Evolutionary conservation across 1,140 invertebrate genomes (phyloP), one percentile per base, ranked within the genome.

Genomic region (Brachionus angularis): DNA sequence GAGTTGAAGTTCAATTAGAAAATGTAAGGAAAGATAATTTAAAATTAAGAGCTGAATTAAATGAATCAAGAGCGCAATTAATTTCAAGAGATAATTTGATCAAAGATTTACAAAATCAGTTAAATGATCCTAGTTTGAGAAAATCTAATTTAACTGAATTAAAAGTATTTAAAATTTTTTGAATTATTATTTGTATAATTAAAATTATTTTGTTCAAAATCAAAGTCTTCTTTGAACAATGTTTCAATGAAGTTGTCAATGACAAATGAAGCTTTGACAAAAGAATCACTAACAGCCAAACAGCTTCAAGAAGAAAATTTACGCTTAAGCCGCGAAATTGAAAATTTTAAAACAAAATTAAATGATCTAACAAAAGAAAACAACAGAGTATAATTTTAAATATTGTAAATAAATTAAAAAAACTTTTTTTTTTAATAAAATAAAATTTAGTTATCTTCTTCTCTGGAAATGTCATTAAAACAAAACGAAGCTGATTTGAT

Each of bases 11-110:
- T 58, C 53, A 58, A 7, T 31, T 58, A 14, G 53, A 58, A 58
- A 58, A 58, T 58, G 53, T 58, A 23, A 58, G 53, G 39, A 58
- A 29, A 58, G 53, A 58, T 25, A 58, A 58, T 23, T 36, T 58
- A 8, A 31, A 58, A 39, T n/a, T 58, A 25, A 58, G 53, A 58
- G 53, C 53, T 8, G 53, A 58, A 39, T 23, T 58, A 58, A 58
- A 58, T 39, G 53, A 58, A 29, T 23, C 8, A 39, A n/a, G 53
- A 58, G 36, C 53, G 4, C 27, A 39, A n/a, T 12, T 58, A 23
- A 58, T 58, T 39, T 58, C 53, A 3, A 36, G 53, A 12, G 53
- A 58, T 29, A 58, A 58, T 36, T 23, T 58, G 18, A 58, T 58
- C 18, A 58, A 58, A 42, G 53, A 58, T 12, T 23, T 58, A 5